Base-by-base conservation (phyloP, 2,888 invertebrate species). In the Drosophila algonquin region DNA sequence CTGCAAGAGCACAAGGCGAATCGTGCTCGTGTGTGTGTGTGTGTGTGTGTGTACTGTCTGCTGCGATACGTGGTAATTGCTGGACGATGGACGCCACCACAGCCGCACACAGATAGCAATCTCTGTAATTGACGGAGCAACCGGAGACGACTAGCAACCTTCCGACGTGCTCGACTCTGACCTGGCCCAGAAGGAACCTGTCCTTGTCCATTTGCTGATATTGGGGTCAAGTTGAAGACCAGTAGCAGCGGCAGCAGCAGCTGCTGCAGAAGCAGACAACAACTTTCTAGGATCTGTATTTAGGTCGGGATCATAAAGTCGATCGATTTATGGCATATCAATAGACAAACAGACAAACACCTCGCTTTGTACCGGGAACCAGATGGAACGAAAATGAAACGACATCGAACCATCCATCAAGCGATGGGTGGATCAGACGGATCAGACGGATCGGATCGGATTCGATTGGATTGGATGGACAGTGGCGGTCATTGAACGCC, bases 191-290 rank as follows among this genome's bases (percentile, higher is more conserved):
- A 72, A 72, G 72, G 72, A 72, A 64, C 55, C 73, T 35, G 72
- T 85, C 81, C 85, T 81, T 81, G 85, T 58, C 57, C 55, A 45
- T 63, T 24, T 44, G 63, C 50, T 45, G 50, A 63, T 45, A 51
- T 55, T 75, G 64, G 30, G 87, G 87, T 84, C 87, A 83, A 82
- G 82, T 81, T 83, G 69, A 86, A 83, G 79, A 72, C 68, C 73
- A 57, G 52, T 10, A 47, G 30, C 32, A 48, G 16, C 63, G 62
- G 68, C 68, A 64, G 32, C n/a, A 44, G n/a, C 8, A 32, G 35
- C 18, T 18, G 18, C 18, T 18, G 18, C 47, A 47, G 32, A 27
- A 16, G 35, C 27, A 21, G 47, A n/a, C n/a, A 6, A n/a, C 6
- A n/a, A 40, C 40, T 40, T 40, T 40, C 40, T 40, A 40, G 40